Conservation (phyloP, 2,888 invertebrate genomes). For the Tolmerus cingulatus region DNA sequence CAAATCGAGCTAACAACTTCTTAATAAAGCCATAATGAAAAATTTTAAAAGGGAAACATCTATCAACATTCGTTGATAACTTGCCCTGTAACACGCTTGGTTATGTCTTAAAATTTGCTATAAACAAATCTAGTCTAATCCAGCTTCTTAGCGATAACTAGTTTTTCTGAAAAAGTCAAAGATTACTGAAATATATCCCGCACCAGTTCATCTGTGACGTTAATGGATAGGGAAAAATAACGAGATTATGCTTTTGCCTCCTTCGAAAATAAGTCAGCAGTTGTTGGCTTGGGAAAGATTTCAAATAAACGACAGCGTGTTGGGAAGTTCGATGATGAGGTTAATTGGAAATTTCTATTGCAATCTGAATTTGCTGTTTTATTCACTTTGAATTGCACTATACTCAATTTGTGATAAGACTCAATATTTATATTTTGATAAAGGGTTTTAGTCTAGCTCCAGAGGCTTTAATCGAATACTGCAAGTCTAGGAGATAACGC, state of each 20-base stretch:
- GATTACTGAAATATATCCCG: background rate
- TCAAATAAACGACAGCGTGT: background rate
- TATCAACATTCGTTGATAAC: background rate
- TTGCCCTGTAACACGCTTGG: background rate
- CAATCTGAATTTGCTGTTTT: background rate
- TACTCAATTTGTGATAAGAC: background rate
- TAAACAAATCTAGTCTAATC: slow-evolving; percentile 8
- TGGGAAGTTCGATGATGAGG: background rate
- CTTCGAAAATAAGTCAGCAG: background rate
- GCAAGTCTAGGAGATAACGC: background rate
- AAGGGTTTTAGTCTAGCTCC: background rate
- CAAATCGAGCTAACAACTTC: background rate
- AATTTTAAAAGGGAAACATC: slow-evolving; percentile 4
- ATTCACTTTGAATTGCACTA: background rate
- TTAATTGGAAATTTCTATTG: background rate
- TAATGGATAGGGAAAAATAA: background rate
- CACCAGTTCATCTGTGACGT: background rate
- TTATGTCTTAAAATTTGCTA: background rate
- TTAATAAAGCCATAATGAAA: background rate
- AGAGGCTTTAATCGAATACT: background rate
- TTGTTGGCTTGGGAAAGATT: background rate
- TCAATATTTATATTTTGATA: background rate
- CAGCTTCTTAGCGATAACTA: slow-evolving; percentile 11
- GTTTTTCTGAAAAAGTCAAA: background rate
- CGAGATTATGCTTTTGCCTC: background rate